Evolutionary conservation across 2,113 vertebrate genomes (phyloP), one percentile per base, ranked within the genome.

Genomic region (Suricata suricatta): DNA sequence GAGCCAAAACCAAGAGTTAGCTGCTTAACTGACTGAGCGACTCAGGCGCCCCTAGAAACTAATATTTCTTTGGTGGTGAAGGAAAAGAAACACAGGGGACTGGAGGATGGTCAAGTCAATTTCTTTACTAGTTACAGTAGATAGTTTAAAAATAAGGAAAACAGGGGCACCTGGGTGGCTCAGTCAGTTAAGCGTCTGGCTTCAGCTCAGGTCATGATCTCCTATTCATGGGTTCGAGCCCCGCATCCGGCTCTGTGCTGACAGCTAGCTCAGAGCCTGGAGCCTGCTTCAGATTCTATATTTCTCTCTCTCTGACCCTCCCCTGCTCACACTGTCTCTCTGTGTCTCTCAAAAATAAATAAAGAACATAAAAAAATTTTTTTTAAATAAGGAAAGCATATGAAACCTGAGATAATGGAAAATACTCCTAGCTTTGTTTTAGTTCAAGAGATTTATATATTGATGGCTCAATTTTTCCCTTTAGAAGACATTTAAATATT

Each of bases 71-170:
- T 96, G 71, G 31, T 89, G 57, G 50, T 47, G 4, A 23, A 94
- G 38, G 50, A 17, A 52, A 81, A 96, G 31, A 94, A 86, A 90
- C 35, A 35, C 74, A 69, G 69, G 25, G 3, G 25, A 47, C 11
- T 71, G 7, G 23, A 84, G 11, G 52, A 31, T 69, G 38, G n/a
- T 68, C 19, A n/a, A 79, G 57, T 89, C 27, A 38, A 19, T 84
- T 88, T 76, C 74, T 92, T 79, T 64, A 80, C 21, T 85, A 88
- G 29, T 79, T 69, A 88, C 2, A 77, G 60, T 25, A 57, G 44
- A 72, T 2, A 44, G 82, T 25, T 88, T 54, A 96, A 94, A 93
- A 91, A 57, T 72, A 88, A 89, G 54, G 71, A 76, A 91, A 88
- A 88, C 2, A 41, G 41, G 41, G 41, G 41, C 41, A 41, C 41